Base-by-base conservation (phyloP, 2,113 vertebrate species). In the Solenodon paradoxus region DNA sequence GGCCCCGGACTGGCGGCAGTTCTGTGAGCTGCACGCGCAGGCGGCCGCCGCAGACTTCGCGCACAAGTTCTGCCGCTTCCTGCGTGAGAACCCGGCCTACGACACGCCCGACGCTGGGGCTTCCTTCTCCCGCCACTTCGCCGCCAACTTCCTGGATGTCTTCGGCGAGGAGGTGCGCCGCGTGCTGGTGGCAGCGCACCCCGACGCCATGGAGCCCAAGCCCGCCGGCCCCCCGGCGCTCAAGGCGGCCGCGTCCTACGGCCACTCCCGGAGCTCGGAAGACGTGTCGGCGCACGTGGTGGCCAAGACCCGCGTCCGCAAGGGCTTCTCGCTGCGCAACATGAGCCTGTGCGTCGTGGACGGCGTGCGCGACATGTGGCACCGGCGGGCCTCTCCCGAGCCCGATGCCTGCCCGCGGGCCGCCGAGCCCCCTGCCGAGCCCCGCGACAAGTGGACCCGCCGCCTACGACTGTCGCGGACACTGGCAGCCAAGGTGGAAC, bases 291-390 rank as follows among this genome's bases (percentile, higher is more conserved):
- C 99, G 57, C 98, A 97, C 0, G 96, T 98, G 0, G 97, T 98
- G 35, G 86, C 99, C 77, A 99, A 99, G 96, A 98, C 99, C 35
- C 99, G 99, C 71, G 99, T 99, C 96, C 99, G 99, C 97, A 99
- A 99, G 92, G 99, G 99, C 91, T 99, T 99, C 95, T 99, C 99
- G 1, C 97, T 99, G 97, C 98, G 99, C 97, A 99, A 99, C 98
- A 99, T 99, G 99, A 99, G 99, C 92, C 98, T 99, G 94, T 99
- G 99, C 0, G 99, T 99, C 97, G 99, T 99, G 97, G 99, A 99
- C 0, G 99, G 99, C 0, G 98, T 99, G 96, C 99, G 99, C 88
- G 99, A 99, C 98, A 99, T 99, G 98, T 99, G 99, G 99, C 99
- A 99, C 91, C 98, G 99, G 47, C 98, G 99, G 47, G 98, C 99